Evolutionary conservation across 2,113 vertebrate genomes (phyloP).

Genomic region (Prionailurus bengalensis): DNA sequence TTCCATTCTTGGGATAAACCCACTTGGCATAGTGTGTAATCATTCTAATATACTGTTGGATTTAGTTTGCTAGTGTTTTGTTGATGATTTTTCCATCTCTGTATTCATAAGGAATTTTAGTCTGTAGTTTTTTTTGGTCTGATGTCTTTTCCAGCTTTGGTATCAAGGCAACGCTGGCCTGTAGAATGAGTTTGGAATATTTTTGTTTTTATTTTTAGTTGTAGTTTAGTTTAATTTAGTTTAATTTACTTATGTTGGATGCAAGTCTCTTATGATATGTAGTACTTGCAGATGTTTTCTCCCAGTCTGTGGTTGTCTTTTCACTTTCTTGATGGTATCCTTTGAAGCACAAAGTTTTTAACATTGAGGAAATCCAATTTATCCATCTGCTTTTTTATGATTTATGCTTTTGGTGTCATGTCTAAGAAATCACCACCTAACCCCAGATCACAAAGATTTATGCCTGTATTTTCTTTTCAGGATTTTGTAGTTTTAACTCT

Average conservation of each 20-base stretch:
- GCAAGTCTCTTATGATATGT: neutral
- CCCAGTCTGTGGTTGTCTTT: neutral
- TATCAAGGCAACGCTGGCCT: neutral
- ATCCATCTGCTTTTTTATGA: neutral
- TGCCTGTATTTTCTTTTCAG: neutral
- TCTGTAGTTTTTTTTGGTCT: neutral
- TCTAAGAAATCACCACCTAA: neutral
- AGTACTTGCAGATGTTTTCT: neutral
- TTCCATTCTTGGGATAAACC: neutral
- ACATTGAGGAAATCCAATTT: neutral
- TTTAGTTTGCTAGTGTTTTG: neutral
- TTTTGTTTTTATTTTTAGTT: neutral
- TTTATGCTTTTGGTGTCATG: neutral
- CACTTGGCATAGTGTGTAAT: neutral
- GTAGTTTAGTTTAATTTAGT: neutral
- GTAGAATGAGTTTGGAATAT: neutral
- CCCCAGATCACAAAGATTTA: neutral
- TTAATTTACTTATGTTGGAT: slow-evolving; percentile 25
- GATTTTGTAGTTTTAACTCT: neutral
- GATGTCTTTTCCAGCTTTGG: neutral
- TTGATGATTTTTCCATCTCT: neutral
- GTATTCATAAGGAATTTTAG: neutral
- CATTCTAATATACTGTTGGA: neutral
- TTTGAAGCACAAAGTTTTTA: neutral
- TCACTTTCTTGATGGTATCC: neutral